Percentiles rank a stretch among this genome's conserved stretches.
Evolutionary conservation across 2,113 vertebrate species (phyloP).

Genomic region (Eptesicus fuscus): DNA sequence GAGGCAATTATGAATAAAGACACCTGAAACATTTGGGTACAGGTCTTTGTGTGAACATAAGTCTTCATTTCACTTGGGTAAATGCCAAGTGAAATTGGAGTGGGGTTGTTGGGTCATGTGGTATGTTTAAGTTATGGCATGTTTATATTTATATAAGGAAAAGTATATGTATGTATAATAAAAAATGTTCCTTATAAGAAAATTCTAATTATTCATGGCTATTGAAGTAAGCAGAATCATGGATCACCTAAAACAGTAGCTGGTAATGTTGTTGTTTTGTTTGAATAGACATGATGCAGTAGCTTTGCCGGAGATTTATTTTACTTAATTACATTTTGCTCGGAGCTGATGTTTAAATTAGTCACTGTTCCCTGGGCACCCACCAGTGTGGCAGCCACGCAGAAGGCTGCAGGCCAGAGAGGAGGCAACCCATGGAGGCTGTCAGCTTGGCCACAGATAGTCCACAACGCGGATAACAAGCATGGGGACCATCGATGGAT

Average conservation of each 20-base stretch:
- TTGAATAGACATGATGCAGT: neutral
- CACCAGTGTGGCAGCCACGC: neutral
- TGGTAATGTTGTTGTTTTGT: neutral
- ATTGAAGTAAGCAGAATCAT: neutral
- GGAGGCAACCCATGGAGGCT: neutral
- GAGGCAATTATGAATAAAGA: neutral
- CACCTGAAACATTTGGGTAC: neutral
- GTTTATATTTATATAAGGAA: neutral
- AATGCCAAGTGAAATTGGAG: neutral
- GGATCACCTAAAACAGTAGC: neutral
- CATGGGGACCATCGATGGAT: neutral
- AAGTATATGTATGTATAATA: neutral
- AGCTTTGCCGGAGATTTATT: constrained; percentile 29
- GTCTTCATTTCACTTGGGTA: neutral
- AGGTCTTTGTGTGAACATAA: neutral
- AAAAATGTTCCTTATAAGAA: neutral
- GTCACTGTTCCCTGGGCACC: neutral
- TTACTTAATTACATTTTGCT: constrained; percentile 48
- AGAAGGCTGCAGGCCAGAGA: neutral
- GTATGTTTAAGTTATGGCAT: neutral
- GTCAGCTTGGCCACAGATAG: neutral
- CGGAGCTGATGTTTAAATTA: constrained; percentile 34
- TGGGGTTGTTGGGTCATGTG: neutral
- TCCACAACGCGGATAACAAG: constrained; percentile 40
- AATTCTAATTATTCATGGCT: neutral